Conservation (phyloP, 2,797 vertebrate genomes). For the Semaprochilodus insignis region DNA sequence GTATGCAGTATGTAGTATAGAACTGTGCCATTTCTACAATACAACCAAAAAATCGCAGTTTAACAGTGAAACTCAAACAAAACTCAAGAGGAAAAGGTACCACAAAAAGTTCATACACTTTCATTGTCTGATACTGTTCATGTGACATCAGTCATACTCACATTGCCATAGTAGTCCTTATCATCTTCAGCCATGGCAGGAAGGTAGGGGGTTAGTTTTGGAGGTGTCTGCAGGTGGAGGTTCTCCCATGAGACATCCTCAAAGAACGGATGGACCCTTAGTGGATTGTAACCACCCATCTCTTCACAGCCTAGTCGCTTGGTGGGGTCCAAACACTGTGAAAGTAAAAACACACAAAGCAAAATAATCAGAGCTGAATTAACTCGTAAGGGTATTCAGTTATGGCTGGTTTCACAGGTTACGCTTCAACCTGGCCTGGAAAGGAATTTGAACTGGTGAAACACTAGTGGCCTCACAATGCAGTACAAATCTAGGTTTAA, state of each 20-base stretch:
- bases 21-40: no score
- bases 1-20: no score
- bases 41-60: no score
- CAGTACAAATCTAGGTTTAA: background rate
- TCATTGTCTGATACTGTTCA: background rate
- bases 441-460: background rate
- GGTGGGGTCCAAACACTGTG: conserved; percentile 90
- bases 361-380: background rate
- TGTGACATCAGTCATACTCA: conserved; percentile 68
- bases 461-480: background rate
- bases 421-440: background rate
- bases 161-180: conserved; percentile 98
- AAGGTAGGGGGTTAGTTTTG: conserved; percentile 95
- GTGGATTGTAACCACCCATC: conserved; percentile 90
- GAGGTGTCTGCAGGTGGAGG: conserved; percentile 91
- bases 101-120: background rate
- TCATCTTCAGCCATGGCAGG: conserved; percentile 99
- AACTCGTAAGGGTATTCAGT: background rate
- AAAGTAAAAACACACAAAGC: background rate
- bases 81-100: background rate
- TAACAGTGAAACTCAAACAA: background rate
- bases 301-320: conserved; percentile 96
- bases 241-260: conserved; percentile 92
- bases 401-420: background rate
- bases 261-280: conserved; percentile 93